Percentiles rank a stretch among this genome's conserved stretches.
phyloP scores from a whole-genome alignment of 2,888 invertebrate genomes.

The Eilema depressum region DNA sequence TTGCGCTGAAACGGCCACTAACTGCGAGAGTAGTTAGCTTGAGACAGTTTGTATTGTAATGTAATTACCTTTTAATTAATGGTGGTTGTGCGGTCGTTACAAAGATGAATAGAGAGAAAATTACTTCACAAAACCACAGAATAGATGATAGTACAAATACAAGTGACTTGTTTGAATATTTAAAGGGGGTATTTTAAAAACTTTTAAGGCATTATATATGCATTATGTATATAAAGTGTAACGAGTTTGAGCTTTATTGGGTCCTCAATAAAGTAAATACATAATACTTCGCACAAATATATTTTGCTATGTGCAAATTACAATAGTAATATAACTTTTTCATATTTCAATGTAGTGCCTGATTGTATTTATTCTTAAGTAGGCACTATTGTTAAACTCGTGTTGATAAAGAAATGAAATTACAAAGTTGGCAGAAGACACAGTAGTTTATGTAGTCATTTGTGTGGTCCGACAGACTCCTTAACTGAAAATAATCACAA shows the following conservation, averaged over 20 bases:
- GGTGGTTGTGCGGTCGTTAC: neutral
- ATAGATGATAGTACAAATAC: neutral
- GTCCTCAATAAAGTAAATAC: neutral
- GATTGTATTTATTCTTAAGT: too few species aligned
- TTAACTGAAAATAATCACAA: neutral
- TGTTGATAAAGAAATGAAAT: too few species aligned
- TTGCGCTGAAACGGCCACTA: neutral
- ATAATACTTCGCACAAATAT: neutral
- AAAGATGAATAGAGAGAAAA: neutral
- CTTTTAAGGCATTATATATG: too few species aligned
- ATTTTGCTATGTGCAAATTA: neutral
- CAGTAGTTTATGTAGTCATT: neutral
- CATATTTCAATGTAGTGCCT: neutral
- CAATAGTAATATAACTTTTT: neutral
- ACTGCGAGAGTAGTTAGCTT: conserved; percentile 1
- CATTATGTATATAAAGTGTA: too few species aligned
- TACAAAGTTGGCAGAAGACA: neutral
- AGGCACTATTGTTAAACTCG: too few species aligned
- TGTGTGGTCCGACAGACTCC: neutral
- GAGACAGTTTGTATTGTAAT: conserved; percentile 24
- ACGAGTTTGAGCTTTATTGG: neutral
- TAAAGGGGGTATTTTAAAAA: neutral
- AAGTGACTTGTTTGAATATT: neutral
- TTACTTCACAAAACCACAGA: conserved; percentile 13
- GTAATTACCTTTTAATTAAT: neutral